phyloP scores from a whole-genome alignment of 2,888 invertebrate species.

The Oligia strigilis region DNA sequence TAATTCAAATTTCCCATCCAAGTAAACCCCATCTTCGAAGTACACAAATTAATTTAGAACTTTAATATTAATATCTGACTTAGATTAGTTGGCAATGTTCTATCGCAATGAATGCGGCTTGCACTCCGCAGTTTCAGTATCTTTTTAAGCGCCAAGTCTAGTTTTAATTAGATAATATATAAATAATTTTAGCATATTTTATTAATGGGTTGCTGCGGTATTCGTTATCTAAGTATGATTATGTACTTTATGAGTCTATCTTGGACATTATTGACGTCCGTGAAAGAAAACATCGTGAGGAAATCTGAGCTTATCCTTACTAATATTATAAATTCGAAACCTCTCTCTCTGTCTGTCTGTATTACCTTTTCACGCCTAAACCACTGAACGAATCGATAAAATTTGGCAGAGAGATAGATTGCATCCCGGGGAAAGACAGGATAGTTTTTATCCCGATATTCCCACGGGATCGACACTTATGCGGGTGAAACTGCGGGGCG shows the following conservation, averaged over 20 bases:
- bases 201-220: constrained; percentile 21
- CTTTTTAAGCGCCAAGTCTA: constrained; percentile 8
- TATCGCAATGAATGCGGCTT: not conserved
- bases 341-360: too few relatives aligned
- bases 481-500: too few relatives aligned
- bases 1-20: not conserved
- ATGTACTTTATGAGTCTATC: not conserved
- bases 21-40: not conserved
- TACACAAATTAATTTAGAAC: not conserved
- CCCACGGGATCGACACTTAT: too few relatives aligned
- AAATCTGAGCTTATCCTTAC: not conserved
- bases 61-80: not conserved
- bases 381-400: too few relatives aligned
- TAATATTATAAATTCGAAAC: too few relatives aligned
- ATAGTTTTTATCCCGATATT: too few relatives aligned
- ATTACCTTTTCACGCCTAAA: too few relatives aligned
- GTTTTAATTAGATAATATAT: constrained; percentile 29
- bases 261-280: not conserved
- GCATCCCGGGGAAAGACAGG: too few relatives aligned
- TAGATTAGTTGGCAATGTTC: not conserved
- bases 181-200: not conserved
- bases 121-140: not conserved
- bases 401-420: too few relatives aligned
- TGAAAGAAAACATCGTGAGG: not conserved
- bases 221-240: not conserved